Evolutionary conservation across 2,113 vertebrate species (phyloP), one percentile per base, ranked within the genome.

Genomic region (Phodopus roborovskii): DNA sequence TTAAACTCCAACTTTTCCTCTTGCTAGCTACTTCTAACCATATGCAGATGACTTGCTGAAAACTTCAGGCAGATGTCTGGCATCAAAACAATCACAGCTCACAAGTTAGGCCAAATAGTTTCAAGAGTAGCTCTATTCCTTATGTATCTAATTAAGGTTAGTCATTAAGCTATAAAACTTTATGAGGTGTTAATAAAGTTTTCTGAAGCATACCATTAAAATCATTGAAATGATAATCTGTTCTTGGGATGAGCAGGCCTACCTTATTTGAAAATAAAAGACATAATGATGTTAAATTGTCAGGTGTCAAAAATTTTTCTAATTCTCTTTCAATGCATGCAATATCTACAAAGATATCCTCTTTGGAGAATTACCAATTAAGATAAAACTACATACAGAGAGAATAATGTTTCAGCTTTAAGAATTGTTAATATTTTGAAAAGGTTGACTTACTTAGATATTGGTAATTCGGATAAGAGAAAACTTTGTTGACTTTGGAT

Each of bases 251-350:
- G 85, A 74, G n/a, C 36, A 81, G 19, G 7, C 79, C 48, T 74
- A 66, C 8, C 15, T 79, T 90, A 90, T 58, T 81, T 84, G 58
- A 94, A 95, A 92, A 88, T 78, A 53, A 96, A 96, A 96, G 15
- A 85, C 13, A 56, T 33, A 2, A 11, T 94, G 36, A 42, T 86
- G 73, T 74, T 81, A 91, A 93, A 90, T 17, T 48, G 45, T 48
- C 45, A 87, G 28, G 33, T 92, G 7, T 7, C 30, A 82, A 83
- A 28, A 88, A 53, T 86, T 58, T 94, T 95, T 28, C 60, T 74
- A 71, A 19, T 88, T 92, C 48, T 95, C 39, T 85, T 77, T 68
- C 30, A 30, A 88, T 60, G 28, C 48, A 30, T 83, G 42, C 48
- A 64, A 88, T 90, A 58, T 62, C 50, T 77, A 62, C 85, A 86